Conservation (phyloP, 2,113 vertebrate genomes). For the Gymnocephalus cernua region DNA sequence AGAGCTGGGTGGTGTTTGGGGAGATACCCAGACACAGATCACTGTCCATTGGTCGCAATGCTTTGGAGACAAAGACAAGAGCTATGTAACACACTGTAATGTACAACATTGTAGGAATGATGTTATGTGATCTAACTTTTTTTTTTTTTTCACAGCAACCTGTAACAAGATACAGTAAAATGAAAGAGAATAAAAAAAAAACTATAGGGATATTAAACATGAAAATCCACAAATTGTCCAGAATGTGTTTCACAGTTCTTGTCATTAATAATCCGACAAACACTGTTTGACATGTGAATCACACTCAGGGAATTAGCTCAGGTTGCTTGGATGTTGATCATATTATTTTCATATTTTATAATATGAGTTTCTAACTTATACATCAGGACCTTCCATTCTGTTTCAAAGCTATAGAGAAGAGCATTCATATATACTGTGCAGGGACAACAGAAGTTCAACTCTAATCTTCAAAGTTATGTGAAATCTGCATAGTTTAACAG, state of each 20-base stretch:
- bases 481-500: background rate
- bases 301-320: background rate
- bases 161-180: background rate
- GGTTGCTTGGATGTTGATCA: background rate
- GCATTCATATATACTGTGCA: background rate
- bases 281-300: background rate
- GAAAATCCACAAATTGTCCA: background rate
- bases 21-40: slow-evolving; percentile 86
- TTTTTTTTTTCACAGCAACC: background rate
- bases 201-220: background rate
- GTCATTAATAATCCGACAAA: background rate
- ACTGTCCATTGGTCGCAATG: slow-evolving; percentile 89
- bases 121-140: background rate
- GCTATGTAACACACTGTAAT: background rate
- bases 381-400: background rate
- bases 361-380: background rate
- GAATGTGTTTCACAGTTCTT: background rate
- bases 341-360: no score
- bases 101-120: background rate
- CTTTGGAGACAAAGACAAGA: slow-evolving; percentile 75
- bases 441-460: background rate
- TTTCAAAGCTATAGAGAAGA: background rate
- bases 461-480: background rate
- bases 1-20: slow-evolving; percentile 93
- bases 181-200: background rate